These are phyloP conservation scores for Amphimallon solstitiale DNA, from an alignment of 2,888 invertebrate genomes.

Conservation along the genomic window DNA sequence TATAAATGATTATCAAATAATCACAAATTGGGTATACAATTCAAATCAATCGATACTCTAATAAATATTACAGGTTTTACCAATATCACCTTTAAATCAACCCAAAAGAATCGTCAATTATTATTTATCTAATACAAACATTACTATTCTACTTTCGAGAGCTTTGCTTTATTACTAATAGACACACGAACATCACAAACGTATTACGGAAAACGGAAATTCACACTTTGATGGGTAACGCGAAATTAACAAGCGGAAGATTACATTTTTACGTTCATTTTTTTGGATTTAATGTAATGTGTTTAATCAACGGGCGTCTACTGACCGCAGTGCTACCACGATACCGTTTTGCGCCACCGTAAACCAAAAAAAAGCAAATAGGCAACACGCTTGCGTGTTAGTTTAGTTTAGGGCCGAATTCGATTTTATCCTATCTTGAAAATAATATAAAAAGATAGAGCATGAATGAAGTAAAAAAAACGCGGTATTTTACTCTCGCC, in stretches of 20 bases:
- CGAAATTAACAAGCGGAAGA: slow-evolving; percentile 1
- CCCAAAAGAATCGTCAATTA: neutral
- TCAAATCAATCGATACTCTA: neutral
- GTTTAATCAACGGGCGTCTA: slow-evolving; percentile 43
- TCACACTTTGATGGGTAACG: slow-evolving; percentile 11
- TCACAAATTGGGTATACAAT: too few relatives aligned
- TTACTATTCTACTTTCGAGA: neutral
- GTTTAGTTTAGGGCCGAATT: slow-evolving; percentile 23
- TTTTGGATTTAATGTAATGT: slow-evolving; percentile 9
- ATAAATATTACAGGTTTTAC: slow-evolving; percentile 3
- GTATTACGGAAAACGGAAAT: neutral
- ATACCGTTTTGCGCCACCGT: slow-evolving; percentile 37
- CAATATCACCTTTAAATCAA: neutral
- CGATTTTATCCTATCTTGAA: slow-evolving; percentile 31
- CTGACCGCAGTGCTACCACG: slow-evolving; percentile 45
- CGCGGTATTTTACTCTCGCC: too few relatives aligned
- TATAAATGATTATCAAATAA: too few relatives aligned
- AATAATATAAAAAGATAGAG: slow-evolving; percentile 16
- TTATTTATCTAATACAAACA: slow-evolving; percentile 12
- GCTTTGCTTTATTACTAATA: neutral
- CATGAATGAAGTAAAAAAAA: too few relatives aligned
- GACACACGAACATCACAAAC: neutral
- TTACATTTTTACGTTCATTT: slow-evolving; percentile 29
- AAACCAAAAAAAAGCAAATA: slow-evolving; percentile 7
- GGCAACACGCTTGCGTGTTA: slow-evolving; percentile 32